Base-by-base conservation (phyloP, 2,113 vertebrate species). In the Protobothrops mucrosquamatus region DNA sequence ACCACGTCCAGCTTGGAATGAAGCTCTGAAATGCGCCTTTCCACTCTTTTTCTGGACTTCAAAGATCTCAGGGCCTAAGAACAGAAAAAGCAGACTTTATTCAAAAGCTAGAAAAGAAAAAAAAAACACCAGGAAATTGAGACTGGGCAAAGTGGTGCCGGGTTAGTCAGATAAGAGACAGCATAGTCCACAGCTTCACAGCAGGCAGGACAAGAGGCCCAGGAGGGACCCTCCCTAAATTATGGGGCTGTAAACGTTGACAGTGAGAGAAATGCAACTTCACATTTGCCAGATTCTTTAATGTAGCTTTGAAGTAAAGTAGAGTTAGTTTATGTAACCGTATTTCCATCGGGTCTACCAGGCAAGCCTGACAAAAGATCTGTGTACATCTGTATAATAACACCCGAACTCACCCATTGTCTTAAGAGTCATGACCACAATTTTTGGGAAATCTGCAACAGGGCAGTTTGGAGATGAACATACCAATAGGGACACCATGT, bases 1-100 rank as follows among this genome's bases (percentile, higher is more conserved):
- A 99, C 98, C 0, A 98, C 98, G 59, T 99, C 99, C 95, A 99
- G 97, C 96, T 99, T 98, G 95, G 98, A 97, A 1, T 98, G 98
- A 55, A 99, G 97, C 94, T 97, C 97, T 88, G 98, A 98, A 0
- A 98, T 98, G 93, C 98, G 98, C 95, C 98, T 98, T 91, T 99
- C 98, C 0, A 98, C 98, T 93, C 98, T 97, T 48, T 98, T 98
- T 52, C 98, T 97, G 3, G 98, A 94, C 92, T 98, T 98, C 87
- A 99, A 96, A 96, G 98, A 99, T 88, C 98, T 96, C 96, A 99
- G 97, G 0, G 99, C 99, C 99, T 99, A 93, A 10, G 5, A 59
- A 69, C 14, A 64, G 1, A 0, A 24, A 64, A 0, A 46, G 23
- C 57, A 24, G 86, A 5, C 4, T 4, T 2, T 24, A 74, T 11